phyloP scores from a whole-genome alignment of 2,113 vertebrate genomes.

The Coregonus clupeaformis region DNA sequence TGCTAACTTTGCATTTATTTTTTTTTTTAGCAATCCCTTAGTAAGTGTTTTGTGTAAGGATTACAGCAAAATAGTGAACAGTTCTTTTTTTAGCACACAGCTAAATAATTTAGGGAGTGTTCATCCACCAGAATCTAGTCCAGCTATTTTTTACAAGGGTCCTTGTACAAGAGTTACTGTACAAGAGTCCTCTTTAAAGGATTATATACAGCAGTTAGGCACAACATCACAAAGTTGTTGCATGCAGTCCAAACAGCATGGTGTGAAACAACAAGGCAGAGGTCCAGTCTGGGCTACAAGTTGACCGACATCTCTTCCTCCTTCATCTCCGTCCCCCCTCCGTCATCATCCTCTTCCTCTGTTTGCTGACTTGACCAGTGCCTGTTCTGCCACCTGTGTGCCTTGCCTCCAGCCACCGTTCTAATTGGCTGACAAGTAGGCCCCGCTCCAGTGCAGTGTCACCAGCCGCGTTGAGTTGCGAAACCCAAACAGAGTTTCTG shows the following conservation, averaged over 20 bases:
- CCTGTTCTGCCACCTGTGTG: conserved; percentile 21
- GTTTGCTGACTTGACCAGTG: conserved; percentile 2
- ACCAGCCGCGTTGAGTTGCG: conserved; percentile 3
- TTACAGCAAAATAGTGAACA: background rate
- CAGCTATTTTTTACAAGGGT: too few relatives aligned
- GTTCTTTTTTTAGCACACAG: background rate
- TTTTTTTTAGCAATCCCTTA: background rate
- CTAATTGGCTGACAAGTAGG: too few relatives aligned
- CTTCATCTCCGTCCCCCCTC: conserved; percentile 4
- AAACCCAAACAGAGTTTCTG: background rate
- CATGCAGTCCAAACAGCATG: background rate
- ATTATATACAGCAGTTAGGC: background rate
- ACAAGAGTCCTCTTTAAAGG: background rate
- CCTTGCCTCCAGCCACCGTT: conserved; percentile 24
- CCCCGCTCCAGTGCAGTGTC: conserved; percentile 42
- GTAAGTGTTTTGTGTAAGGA: background rate
- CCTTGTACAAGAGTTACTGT: background rate
- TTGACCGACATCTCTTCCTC: conserved; percentile 6
- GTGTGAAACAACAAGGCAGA: background rate
- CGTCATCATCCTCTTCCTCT: background rate
- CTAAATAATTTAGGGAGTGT: background rate
- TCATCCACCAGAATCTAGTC: background rate
- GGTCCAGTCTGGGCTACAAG: conserved; percentile 3
- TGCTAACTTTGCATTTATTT: background rate
- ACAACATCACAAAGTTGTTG: background rate